Evolutionary conservation across 2,888 invertebrate species (phyloP).

Genomic region (Zhengitettix transpicula): DNA sequence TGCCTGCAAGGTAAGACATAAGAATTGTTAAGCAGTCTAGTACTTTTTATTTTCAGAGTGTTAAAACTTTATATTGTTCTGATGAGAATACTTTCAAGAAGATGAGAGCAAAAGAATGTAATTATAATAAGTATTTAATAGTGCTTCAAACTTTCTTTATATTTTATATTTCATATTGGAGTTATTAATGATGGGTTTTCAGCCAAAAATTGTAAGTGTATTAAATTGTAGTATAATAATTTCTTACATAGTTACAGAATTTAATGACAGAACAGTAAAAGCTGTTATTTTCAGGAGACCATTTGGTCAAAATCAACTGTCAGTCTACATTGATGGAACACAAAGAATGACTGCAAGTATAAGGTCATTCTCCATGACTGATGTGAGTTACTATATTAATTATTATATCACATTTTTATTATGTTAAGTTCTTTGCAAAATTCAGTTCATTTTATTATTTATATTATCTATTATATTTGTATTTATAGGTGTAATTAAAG

Average conservation of each 20-base stretch:
- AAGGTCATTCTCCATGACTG: conserved; percentile 37
- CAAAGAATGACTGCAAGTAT: conserved; percentile 33
- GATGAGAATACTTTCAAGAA: too few relatives aligned
- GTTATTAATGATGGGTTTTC: not conserved
- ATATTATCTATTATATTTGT: not conserved
- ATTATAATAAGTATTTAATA: too few relatives aligned
- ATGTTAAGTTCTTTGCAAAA: not conserved
- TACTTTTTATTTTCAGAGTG: too few relatives aligned
- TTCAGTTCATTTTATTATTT: not conserved
- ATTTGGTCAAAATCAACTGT: conserved; percentile 39
- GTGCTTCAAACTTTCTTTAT: too few relatives aligned
- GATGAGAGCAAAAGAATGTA: too few relatives aligned
- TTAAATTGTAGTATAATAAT: not conserved
- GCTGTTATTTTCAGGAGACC: conserved; percentile 28
- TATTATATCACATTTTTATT: not conserved
- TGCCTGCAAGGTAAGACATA: conserved; percentile 19
- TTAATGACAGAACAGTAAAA: not conserved
- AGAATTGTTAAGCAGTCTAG: too few relatives aligned
- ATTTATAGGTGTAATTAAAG: too few relatives aligned
- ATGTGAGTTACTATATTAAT: conserved; percentile 23
- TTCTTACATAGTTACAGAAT: not conserved
- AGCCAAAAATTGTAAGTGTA: not conserved
- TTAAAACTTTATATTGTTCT: too few relatives aligned
- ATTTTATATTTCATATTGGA: too few relatives aligned
- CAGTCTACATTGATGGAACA: conserved; percentile 39